phyloP scores from a whole-genome alignment of 2,888 invertebrate genomes.

The Dryadula phaetusa region DNA sequence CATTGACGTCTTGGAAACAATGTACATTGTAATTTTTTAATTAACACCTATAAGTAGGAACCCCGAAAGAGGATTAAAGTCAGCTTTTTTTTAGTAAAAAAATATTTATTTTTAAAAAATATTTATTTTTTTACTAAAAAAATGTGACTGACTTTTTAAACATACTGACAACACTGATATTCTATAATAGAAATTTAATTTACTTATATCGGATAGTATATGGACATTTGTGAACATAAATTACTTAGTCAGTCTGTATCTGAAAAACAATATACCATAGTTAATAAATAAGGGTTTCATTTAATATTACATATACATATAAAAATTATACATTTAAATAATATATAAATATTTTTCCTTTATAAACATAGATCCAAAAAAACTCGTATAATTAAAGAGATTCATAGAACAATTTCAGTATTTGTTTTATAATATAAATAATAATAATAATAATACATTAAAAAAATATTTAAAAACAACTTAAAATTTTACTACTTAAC shows the following conservation, averaged over 20 bases:
- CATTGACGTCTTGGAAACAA: conserved; percentile 6
- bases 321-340: neutral
- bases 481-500: conserved; percentile 29
- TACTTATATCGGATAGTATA: too few species aligned
- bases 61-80: too few species aligned
- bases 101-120: too few species aligned
- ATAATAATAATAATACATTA: conserved; percentile 1
- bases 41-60: neutral
- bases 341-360: neutral
- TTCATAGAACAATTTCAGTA: neutral
- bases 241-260: neutral
- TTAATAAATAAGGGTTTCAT: too few species aligned
- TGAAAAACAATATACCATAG: neutral
- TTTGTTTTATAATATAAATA: neutral
- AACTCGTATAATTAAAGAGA: neutral
- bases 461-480: conserved; percentile 9
- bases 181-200: too few species aligned
- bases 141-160: too few species aligned
- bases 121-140: too few species aligned
- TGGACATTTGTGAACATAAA: neutral
- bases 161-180: neutral
- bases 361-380: neutral
- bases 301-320: neutral
- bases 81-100: too few species aligned
- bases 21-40: conserved; percentile 14